phyloP scores from a whole-genome alignment of 2,888 invertebrate species.

The Amiota communis region DNA sequence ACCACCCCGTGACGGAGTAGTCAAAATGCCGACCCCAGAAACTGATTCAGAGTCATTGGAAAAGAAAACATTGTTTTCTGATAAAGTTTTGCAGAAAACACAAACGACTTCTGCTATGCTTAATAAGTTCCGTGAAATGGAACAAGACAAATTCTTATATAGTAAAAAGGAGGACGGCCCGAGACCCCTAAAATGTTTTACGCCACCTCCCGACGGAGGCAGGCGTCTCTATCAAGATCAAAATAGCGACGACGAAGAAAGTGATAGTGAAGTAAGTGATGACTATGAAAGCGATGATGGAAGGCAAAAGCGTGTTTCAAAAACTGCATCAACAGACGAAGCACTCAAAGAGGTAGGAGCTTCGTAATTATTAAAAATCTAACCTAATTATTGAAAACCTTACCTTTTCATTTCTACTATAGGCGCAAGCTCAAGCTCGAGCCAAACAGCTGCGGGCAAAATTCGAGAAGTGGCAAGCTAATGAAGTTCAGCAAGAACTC shows the following conservation, averaged over 20 bases:
- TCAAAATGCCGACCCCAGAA: constrained; percentile 73
- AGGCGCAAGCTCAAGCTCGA: constrained; percentile 84
- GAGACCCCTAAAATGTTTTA: constrained; percentile 90
- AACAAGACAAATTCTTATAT: constrained; percentile 76
- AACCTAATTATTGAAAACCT: not conserved
- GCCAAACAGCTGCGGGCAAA: constrained; percentile 89
- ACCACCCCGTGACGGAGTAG: constrained; percentile 87
- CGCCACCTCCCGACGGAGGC: constrained; percentile 86
- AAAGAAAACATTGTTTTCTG: constrained; percentile 29
- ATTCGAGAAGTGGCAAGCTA: constrained; percentile 90
- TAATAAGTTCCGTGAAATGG: constrained; percentile 90
- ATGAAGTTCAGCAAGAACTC: constrained; percentile 77
- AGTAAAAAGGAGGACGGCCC: constrained; percentile 75
- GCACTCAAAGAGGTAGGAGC: constrained; percentile 77
- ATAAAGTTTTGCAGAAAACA: constrained; percentile 72
- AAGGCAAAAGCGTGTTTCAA: constrained; percentile 73
- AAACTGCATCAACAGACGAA: constrained; percentile 77
- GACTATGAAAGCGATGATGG: constrained; percentile 66
- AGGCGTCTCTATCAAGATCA: constrained; percentile 70
- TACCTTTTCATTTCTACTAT: not conserved
- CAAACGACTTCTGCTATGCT: constrained; percentile 91
- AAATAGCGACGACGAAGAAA: constrained; percentile 72
- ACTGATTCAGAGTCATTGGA: constrained; percentile 78
- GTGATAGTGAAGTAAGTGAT: constrained; percentile 69
- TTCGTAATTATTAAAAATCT: not conserved